Base-by-base conservation (phyloP, 1,140 invertebrate genomes). In the Scaptomyza montana region DNA sequence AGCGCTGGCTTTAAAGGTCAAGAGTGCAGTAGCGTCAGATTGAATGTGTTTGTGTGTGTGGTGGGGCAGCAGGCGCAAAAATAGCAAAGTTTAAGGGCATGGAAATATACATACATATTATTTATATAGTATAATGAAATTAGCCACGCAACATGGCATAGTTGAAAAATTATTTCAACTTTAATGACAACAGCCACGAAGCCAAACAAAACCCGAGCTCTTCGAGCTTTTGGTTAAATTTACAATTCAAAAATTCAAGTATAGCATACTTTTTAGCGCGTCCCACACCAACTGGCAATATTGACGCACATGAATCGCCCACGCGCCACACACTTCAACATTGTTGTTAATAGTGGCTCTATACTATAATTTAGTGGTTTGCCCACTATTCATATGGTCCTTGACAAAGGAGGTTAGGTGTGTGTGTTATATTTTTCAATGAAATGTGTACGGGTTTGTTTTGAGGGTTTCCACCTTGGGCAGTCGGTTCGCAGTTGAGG, bases 31-130 rank as follows among this genome's bases (percentile, higher is more conserved):
- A 63, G 56, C 51, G 59, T 64, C 74, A 47, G 60, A 30, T 50
- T 41, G 33, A 36, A 7, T 36, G 33, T 9, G 7, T 36, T 9
- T 36, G 43, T 49, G 62, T 60, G 43, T 51, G 47, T 49, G 47
- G 76, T 55, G 80, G 61, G 69, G 71, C 59, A 59, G 80, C 56
- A 43, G 12, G 51, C 66, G 59, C 69, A 79, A 89, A 87, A 87
- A 87, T 84, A 87, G 84, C 84, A 87, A 87, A 87, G 84, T 87
- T 87, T 87, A 87, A 87, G 85, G 79, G 84, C 84, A 87, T 87
- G 84, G 82, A 89, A 89, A 87, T 77, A 76, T 84, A 47, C n/a
- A 1, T 49, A 33, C 63, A 66, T 72, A 41, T 28, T 85, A 71
- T 74, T 59, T 62, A 73, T 74, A 62, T 62, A 73, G 74, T n/a